A percentile compares a stretch with the other conserved stretches of the same genome.
phyloP scores from a whole-genome alignment of 1,140 invertebrate genomes.

The Coelopa frigida region DNA sequence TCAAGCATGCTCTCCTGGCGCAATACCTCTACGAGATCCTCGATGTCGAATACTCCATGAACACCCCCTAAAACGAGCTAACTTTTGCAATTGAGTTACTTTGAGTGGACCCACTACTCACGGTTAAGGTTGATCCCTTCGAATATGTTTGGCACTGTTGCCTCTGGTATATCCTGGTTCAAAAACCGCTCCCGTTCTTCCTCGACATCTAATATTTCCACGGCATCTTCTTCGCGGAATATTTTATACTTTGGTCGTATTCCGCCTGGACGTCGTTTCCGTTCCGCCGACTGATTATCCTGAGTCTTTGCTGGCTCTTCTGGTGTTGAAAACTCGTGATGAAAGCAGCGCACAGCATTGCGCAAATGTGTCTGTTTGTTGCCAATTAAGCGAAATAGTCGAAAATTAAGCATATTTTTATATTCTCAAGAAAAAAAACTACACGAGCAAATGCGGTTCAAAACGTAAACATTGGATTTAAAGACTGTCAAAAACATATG shows the following conservation, averaged over 20 bases:
- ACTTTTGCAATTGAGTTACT: background rate
- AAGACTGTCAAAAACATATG: too few species aligned
- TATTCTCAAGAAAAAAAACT: too few species aligned
- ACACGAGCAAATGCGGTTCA: too few species aligned
- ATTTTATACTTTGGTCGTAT: conserved; percentile 37
- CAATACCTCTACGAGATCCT: conserved; percentile 73
- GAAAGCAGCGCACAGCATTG: conserved; percentile 31
- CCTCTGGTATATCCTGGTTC: conserved; percentile 41
- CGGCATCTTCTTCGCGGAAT: conserved; percentile 53
- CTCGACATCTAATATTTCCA: conserved; percentile 58
- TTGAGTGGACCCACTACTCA: conserved; percentile 36
- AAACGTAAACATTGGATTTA: too few species aligned
- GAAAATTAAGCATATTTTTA: conserved; percentile 24
- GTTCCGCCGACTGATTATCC: background rate
- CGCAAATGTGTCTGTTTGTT: conserved; percentile 26
- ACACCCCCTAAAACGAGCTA: conserved; percentile 57
- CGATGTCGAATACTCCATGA: conserved; percentile 76
- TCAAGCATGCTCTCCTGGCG: conserved; percentile 69
- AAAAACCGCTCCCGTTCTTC: conserved; percentile 52
- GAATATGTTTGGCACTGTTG: conserved; percentile 40
- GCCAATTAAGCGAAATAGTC: conserved; percentile 27
- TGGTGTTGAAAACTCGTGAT: conserved; percentile 34
- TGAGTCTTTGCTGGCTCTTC: conserved; percentile 5
- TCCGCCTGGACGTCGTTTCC: conserved; percentile 15
- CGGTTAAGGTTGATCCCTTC: conserved; percentile 47